Evolutionary conservation across 2,888 invertebrate species (phyloP).

Genomic region (Sphaerophoria rueppellii): DNA sequence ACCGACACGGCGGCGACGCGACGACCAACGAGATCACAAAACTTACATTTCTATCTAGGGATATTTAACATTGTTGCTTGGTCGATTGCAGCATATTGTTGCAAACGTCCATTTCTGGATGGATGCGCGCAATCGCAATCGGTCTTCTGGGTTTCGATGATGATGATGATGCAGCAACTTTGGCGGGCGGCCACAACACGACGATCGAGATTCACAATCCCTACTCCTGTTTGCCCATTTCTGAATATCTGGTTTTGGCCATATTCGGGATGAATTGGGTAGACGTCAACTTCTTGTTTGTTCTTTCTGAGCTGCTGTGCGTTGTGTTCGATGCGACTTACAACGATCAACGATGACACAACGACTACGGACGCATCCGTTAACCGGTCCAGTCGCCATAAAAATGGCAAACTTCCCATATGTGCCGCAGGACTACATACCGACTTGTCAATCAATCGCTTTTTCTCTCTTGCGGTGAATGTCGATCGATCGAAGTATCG

Average conservation of each 20-base stretch:
- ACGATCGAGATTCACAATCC: slow-evolving; percentile 61
- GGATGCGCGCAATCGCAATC: slow-evolving; percentile 15
- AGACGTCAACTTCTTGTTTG: slow-evolving; percentile 23
- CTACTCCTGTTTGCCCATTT: slow-evolving; percentile 73
- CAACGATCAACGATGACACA: no score
- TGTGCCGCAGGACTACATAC: slow-evolving; percentile 72
- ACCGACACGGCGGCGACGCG: background rate
- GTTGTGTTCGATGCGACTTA: background rate
- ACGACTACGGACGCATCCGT: slow-evolving; percentile 58
- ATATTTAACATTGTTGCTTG: slow-evolving; percentile 45
- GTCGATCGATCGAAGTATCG: slow-evolving; percentile 68
- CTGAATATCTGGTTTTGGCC: slow-evolving; percentile 67
- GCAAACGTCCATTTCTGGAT: slow-evolving; percentile 35
- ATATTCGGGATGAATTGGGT: slow-evolving; percentile 71
- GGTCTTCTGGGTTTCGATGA: slow-evolving; percentile 12
- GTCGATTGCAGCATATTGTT: slow-evolving; percentile 47
- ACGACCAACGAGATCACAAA: background rate
- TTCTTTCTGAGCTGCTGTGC: background rate
- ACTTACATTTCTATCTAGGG: slow-evolving; percentile 22
- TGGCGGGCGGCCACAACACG: background rate
- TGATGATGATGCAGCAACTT: background rate
- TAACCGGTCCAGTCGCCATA: slow-evolving; percentile 71
- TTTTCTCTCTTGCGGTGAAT: slow-evolving; percentile 55
- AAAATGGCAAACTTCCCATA: slow-evolving; percentile 73
- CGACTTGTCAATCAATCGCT: slow-evolving; percentile 73